Evolutionary conservation across 2,888 invertebrate genomes (phyloP).

Genomic region (Yponomeuta malinellus): DNA sequence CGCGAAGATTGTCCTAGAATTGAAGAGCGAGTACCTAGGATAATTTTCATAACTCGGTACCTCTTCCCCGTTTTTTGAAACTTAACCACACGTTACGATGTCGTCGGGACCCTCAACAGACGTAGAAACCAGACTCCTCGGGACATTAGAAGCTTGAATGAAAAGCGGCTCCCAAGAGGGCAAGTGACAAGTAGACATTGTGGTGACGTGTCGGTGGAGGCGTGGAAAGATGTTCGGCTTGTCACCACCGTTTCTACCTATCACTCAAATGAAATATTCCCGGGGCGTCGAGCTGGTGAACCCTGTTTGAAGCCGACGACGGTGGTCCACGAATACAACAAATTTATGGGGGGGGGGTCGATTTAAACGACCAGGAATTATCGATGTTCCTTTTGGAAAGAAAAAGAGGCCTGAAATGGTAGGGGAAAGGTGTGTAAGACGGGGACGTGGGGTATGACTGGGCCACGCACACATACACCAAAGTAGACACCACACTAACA

Average conservation of each 20-base stretch:
- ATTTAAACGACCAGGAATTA: slow-evolving; percentile 17
- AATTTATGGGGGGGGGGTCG: slow-evolving; percentile 17
- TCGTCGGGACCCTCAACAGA: slow-evolving; percentile 15
- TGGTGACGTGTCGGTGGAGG: slow-evolving; percentile 17
- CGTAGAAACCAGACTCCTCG: slow-evolving; percentile 11
- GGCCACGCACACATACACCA: too few species aligned
- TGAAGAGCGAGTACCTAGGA: slow-evolving; percentile 18
- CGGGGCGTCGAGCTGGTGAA: slow-evolving; percentile 7
- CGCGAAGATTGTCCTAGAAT: slow-evolving; percentile 22
- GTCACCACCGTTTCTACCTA: slow-evolving; percentile 19
- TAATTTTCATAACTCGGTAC: slow-evolving; percentile 13
- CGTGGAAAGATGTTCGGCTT: slow-evolving; percentile 18
- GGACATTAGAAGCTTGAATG: slow-evolving; percentile 4
- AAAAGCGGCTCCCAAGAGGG: not conserved
- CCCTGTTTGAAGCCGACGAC: not conserved
- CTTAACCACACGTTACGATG: slow-evolving; percentile 9
- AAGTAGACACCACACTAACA: too few species aligned
- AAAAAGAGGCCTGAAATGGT: slow-evolving; percentile 19
- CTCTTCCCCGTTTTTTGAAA: slow-evolving; percentile 7
- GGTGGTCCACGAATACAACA: slow-evolving; percentile 16
- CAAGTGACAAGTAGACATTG: slow-evolving; percentile 8
- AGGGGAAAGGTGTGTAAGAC: not conserved
- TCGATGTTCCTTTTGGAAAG: slow-evolving; percentile 14
- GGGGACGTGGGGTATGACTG: too few species aligned
- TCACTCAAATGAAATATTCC: slow-evolving; percentile 9